These are phyloP conservation scores for Caerostris darwini DNA, from an alignment of 1,140 invertebrate genomes.

Conservation along the genomic window DNA sequence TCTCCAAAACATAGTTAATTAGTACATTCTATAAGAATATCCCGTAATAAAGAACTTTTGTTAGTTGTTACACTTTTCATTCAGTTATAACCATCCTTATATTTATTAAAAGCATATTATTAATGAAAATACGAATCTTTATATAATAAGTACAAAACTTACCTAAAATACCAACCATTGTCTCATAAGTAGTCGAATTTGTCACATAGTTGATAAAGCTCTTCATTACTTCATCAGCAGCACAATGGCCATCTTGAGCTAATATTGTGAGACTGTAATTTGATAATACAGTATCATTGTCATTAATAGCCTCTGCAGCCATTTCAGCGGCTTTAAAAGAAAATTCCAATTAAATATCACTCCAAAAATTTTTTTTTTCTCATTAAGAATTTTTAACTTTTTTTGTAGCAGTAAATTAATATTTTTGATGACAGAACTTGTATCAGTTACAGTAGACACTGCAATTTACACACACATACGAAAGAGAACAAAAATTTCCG, in stretches of 20 bases:
- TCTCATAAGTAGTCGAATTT: constrained; percentile 82
- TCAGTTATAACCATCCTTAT: background rate
- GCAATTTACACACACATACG: too few species aligned
- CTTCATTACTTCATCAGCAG: constrained; percentile 89
- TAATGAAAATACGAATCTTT: background rate
- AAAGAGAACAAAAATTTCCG: too few species aligned
- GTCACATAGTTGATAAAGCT: constrained; percentile 89
- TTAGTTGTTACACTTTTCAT: background rate
- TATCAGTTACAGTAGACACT: too few species aligned
- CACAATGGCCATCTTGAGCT: constrained; percentile 87
- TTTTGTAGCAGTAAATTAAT: too few species aligned
- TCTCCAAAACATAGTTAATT: too few species aligned
- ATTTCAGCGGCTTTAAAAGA: constrained; percentile 85
- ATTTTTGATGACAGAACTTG: too few species aligned
- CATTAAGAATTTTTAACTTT: too few species aligned
- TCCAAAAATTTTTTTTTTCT: too few species aligned
- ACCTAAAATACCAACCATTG: constrained; percentile 88
- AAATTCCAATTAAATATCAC: constrained; percentile 1
- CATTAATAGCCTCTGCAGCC: constrained; percentile 87
- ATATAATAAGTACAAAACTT: constrained; percentile 66
- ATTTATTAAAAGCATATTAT: background rate
- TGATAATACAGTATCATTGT: constrained; percentile 84
- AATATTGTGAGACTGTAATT: constrained; percentile 85
- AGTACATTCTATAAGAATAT: too few species aligned
- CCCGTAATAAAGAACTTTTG: too few species aligned